These are phyloP conservation scores for Pachycephala philippinensis DNA, from an alignment of 2,113 vertebrate species.

Conservation along the genomic window DNA sequence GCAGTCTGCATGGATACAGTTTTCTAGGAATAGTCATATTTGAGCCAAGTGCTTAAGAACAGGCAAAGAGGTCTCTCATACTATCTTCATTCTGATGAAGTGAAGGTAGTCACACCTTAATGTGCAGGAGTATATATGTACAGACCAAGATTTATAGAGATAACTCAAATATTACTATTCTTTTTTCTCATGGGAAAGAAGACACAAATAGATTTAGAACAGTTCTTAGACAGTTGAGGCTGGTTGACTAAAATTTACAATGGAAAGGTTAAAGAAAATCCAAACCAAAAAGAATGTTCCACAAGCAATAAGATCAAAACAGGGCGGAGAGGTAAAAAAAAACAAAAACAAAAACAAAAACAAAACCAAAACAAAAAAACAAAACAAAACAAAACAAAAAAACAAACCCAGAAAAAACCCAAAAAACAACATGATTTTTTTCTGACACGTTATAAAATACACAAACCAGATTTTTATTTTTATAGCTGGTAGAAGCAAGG, in stretches of 20 bases:
- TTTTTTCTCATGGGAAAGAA: neutral
- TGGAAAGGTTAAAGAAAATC: neutral
- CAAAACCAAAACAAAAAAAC: too few species aligned
- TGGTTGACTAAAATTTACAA: neutral
- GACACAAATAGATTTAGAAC: neutral
- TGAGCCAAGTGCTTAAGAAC: neutral
- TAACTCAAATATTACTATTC: neutral
- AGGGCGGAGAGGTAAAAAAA: neutral
- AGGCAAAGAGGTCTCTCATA: neutral
- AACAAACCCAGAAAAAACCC: too few species aligned
- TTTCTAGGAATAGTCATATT: neutral
- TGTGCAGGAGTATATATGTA: neutral
- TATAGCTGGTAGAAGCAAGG: neutral
- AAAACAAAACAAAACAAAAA: neutral
- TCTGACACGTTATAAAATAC: neutral
- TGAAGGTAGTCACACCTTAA: neutral
- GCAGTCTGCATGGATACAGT: neutral
- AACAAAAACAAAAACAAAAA: too few species aligned
- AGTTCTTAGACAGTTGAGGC: neutral
- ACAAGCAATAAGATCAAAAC: neutral
- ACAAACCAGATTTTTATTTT: neutral
- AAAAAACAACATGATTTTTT: neutral
- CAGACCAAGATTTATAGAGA: neutral
- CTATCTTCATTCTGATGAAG: neutral
- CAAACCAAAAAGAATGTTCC: neutral